Base-by-base conservation (phyloP, 2,888 invertebrate species). In the Drosophila dives region DNA sequence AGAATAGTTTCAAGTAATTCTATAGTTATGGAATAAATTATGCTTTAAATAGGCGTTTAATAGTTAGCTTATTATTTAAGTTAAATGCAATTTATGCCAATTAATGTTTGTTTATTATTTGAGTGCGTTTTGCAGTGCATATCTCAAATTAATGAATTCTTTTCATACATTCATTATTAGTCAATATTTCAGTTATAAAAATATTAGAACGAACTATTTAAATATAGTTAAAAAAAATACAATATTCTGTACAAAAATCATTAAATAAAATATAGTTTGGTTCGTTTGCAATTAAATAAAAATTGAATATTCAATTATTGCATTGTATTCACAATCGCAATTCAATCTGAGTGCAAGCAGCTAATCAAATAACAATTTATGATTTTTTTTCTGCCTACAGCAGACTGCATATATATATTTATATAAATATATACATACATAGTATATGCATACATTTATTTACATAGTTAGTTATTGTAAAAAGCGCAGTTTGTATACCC, bases 251-350 rank as follows among this genome's bases (percentile, higher is more conserved):
- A 23, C 15, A 34, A 23, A 53, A 33, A 45, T 38, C 49, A 33
- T 11, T 33, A 15, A 23, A 48, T 45, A 26, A 72, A 75, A 77
- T 60, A 34, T 53, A 59, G 20, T 42, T 51, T 48, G 23, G n/a
- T 45, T 59, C 38, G 54, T 45, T 61, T 74, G 50, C 62, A 49
- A 72, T 80, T 63, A 32, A 72, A 72, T 54, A 17, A 48, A 65
- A 59, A 72, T 55, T 34, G 53, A 64, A 67, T 77, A 77, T 77
- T 77, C 77, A 80, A 77, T 80, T 77, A 68, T 66, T 64, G 63
- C 23, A 71, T 80, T 77, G 81, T 77, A 49, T 77, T 64, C 66
- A 32, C 72, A 62, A 58, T 32, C 56, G 54, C 42, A 80, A 77
- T 38, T 20, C 81, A 77, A 80, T 72, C 80, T 60, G 49, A 70